Conservation (phyloP, 1,140 invertebrate species). For the Bombus ignitus region DNA sequence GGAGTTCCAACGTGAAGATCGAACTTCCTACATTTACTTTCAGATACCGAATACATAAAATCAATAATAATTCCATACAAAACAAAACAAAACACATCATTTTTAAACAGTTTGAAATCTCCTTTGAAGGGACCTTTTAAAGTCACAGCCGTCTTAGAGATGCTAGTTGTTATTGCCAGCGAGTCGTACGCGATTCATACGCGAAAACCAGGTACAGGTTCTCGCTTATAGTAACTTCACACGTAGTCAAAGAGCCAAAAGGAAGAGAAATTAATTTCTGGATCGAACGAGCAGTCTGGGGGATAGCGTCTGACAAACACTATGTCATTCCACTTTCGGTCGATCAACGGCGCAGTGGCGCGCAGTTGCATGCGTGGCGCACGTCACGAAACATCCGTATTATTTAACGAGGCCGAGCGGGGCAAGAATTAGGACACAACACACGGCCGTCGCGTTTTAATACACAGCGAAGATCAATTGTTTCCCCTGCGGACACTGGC, state of each 20-base stretch:
- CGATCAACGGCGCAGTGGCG: not conserved
- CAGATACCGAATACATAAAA: too few relatives aligned
- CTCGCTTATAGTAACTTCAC: too few relatives aligned
- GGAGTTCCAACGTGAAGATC: not conserved
- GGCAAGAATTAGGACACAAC: conserved; percentile 39
- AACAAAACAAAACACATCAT: too few relatives aligned
- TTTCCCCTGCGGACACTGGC: conserved; percentile 5
- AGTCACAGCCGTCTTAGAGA: too few relatives aligned
- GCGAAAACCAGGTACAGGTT: too few relatives aligned
- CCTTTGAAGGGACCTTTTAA: too few relatives aligned
- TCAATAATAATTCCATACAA: too few relatives aligned
- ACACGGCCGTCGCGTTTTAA: conserved; percentile 7
- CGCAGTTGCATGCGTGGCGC: conserved; percentile 10
- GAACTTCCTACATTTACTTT: too few relatives aligned
- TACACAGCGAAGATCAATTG: conserved; percentile 27
- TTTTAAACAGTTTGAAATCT: too few relatives aligned
- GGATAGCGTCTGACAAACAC: not conserved
- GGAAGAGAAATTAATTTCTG: not conserved
- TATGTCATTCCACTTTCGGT: conserved; percentile 2
- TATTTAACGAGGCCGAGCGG: conserved; percentile 23
- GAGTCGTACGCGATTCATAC: too few relatives aligned
- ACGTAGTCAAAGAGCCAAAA: not conserved
- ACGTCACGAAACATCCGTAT: conserved; percentile 33
- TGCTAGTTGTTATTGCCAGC: too few relatives aligned
- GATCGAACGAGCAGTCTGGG: not conserved